Conservation (phyloP, 2,113 vertebrate species). For the Camelus dromedarius region DNA sequence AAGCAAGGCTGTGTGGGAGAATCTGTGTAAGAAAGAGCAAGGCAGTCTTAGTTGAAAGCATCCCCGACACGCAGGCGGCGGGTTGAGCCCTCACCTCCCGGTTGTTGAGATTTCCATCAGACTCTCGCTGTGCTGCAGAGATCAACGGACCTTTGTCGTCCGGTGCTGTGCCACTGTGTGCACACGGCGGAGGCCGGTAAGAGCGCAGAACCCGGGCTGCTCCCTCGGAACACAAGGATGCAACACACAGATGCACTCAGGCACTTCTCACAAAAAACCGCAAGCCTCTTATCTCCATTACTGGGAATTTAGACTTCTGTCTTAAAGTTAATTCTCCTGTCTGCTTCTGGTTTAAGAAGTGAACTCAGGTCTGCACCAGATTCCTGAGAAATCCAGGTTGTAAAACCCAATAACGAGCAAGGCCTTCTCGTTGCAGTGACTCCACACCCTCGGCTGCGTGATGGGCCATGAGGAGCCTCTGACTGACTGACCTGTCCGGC, state of each 20-base stretch:
- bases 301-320: constrained; percentile 55
- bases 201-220: background rate
- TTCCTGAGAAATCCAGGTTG: constrained; percentile 52
- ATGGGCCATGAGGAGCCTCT: fast-evolving
- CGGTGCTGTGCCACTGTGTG: background rate
- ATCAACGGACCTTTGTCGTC: background rate
- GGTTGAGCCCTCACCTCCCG: background rate
- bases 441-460: fast-evolving
- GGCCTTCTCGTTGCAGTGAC: background rate
- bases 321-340: constrained; percentile 51
- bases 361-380: background rate
- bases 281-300: constrained; percentile 64
- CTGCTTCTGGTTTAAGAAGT: constrained; percentile 52
- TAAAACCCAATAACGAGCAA: background rate
- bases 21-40: background rate
- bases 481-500: fast-evolving
- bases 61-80: fast-evolving
- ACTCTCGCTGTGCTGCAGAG: background rate
- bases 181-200: background rate
- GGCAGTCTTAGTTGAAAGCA: fast-evolving
- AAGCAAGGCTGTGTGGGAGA: background rate
- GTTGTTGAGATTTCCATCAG: background rate
- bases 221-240: background rate
- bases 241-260: background rate
- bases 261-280: background rate